A percentile compares a stretch with the other conserved stretches of the same genome.
Conservation (phyloP, 2,113 vertebrate species). For the Pica pica region DNA sequence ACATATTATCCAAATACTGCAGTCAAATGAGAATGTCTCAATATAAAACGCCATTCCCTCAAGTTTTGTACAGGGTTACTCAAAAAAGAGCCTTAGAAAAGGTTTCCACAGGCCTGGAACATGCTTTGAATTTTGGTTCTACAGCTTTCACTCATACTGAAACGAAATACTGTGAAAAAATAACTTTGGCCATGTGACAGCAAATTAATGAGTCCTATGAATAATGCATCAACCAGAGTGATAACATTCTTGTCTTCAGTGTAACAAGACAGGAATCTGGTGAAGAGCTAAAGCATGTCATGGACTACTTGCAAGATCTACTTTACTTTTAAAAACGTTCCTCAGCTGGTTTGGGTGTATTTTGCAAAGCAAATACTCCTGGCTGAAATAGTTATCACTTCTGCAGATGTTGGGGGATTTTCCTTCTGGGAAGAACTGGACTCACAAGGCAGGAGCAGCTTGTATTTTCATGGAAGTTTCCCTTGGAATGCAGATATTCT, state of each 20-base stretch:
- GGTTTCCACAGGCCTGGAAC: background rate
- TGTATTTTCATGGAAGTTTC: background rate
- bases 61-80: background rate
- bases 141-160: background rate
- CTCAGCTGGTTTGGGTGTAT: background rate
- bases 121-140: background rate
- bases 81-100: background rate
- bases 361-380: background rate
- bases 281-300: background rate
- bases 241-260: background rate
- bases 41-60: background rate
- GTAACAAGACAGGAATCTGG: background rate
- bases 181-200: background rate
- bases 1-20: rapidly evolving
- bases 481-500: background rate
- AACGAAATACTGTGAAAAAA: background rate
- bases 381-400: background rate
- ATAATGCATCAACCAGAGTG: background rate
- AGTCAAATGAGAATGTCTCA: background rate
- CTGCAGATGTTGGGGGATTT: background rate
- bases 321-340: background rate
- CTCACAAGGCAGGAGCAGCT: background rate
- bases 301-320: background rate
- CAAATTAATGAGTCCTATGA: background rate
- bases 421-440: background rate